Percentiles rank a stretch among this genome's conserved stretches.
Evolutionary conservation across 2,113 vertebrate species (phyloP).

Genomic region (Cavia porcellus): DNA sequence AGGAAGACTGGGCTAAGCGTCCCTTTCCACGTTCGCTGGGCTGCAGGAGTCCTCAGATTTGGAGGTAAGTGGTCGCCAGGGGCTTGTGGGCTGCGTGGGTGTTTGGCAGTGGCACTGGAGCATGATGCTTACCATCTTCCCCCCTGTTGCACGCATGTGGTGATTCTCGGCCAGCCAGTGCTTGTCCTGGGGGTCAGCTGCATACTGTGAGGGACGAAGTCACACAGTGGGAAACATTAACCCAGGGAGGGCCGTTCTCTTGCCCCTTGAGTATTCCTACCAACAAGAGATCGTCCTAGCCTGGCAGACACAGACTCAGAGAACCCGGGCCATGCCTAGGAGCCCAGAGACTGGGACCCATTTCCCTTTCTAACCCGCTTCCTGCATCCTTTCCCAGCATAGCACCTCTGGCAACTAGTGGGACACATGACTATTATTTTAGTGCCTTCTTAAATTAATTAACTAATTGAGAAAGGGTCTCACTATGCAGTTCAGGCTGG

Average conservation of each 20-base stretch:
- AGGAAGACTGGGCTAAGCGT: background rate
- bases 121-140: conserved; percentile 95
- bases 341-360: no score
- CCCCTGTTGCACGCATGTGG: conserved; percentile 98
- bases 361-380: background rate
- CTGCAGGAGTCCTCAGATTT: background rate
- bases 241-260: background rate
- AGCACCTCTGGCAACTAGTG: background rate
- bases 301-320: background rate
- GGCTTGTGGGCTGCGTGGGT: background rate
- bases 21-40: background rate
- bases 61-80: background rate
- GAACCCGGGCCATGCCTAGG: background rate
- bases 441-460: background rate
- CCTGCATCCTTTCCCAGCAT: background rate
- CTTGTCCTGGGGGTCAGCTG: conserved; percentile 97
- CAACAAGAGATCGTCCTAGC: background rate
- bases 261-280: background rate
- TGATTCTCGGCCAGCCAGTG: conserved; percentile 98
- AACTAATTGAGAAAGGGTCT: background rate
- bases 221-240: background rate
- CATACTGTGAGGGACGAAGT: conserved; percentile 91
- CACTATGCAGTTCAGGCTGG: background rate
- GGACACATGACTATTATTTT: background rate
- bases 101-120: background rate